Conservation (phyloP, 2,888 invertebrate genomes). For the Tineola bisselliella region DNA sequence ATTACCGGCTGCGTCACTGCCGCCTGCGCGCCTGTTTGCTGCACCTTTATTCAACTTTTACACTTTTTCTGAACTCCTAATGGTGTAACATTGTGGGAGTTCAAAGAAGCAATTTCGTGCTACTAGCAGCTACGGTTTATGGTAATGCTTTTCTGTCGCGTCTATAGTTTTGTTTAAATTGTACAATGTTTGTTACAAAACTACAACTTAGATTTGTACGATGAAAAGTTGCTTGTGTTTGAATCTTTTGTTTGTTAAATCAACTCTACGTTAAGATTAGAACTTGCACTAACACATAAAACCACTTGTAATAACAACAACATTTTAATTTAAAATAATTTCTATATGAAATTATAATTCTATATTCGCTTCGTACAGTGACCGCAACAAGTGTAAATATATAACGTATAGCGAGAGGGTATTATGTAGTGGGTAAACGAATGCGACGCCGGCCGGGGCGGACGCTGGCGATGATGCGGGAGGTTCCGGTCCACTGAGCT, state of each 20-base stretch:
- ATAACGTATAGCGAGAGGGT: neutral
- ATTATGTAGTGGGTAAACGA: conserved; percentile 1
- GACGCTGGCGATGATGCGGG: conserved; percentile 28
- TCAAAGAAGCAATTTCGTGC: conserved; percentile 61
- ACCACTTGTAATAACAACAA: neutral
- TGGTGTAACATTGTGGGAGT: conserved; percentile 54
- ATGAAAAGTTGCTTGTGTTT: conserved; percentile 28
- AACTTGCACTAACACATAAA: too few relatives aligned
- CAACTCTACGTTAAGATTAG: neutral
- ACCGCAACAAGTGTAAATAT: neutral
- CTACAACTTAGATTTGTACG: conserved; percentile 18
- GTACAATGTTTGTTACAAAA: conserved; percentile 53
- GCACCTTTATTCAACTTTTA: conserved; percentile 49
- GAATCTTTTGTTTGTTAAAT: conserved; percentile 1
- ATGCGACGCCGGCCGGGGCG: conserved; percentile 15
- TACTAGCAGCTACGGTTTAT: conserved; percentile 47
- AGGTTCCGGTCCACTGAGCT: conserved; percentile 32
- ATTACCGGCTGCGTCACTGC: conserved; percentile 34
- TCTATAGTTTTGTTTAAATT: conserved; percentile 60
- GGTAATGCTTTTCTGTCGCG: conserved; percentile 45
- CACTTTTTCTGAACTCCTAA: conserved; percentile 40
- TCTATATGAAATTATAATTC: neutral
- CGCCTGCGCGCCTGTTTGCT: conserved; percentile 28
- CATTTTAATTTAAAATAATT: neutral
- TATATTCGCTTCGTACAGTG: neutral